Conservation (phyloP, 1,140 invertebrate species). For the Zaprionus tsacasi region DNA sequence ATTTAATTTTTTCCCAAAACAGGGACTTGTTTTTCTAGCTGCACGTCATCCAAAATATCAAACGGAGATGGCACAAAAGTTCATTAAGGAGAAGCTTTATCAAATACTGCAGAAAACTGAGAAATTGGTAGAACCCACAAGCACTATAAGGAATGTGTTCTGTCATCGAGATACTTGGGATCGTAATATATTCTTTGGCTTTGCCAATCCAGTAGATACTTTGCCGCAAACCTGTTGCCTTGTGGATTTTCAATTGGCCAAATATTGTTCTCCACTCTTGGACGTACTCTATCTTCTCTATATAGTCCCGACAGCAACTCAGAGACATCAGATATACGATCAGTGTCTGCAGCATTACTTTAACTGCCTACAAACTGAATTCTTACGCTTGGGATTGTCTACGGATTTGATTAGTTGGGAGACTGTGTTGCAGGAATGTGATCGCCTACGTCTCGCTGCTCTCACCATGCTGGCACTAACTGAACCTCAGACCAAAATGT, state of each 20-base stretch:
- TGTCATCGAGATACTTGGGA: slow-evolving; percentile 88
- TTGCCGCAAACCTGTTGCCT: slow-evolving; percentile 85
- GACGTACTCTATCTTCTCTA: slow-evolving; percentile 85
- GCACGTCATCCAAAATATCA: slow-evolving; percentile 62
- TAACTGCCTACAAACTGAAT: slow-evolving; percentile 29
- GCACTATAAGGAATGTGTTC: slow-evolving; percentile 85
- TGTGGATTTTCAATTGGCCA: slow-evolving; percentile 87
- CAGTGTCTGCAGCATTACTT: slow-evolving; percentile 58
- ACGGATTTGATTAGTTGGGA: slow-evolving; percentile 26
- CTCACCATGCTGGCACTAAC: slow-evolving; percentile 58
- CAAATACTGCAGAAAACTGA: slow-evolving; percentile 57
- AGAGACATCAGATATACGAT: slow-evolving; percentile 33
- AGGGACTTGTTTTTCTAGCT: slow-evolving; percentile 68
- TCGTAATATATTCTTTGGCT: slow-evolving; percentile 87
- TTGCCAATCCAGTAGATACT: slow-evolving; percentile 56
- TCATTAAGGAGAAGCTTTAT: slow-evolving; percentile 73
- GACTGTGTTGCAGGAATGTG: slow-evolving; percentile 53
- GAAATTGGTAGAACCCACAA: slow-evolving; percentile 59
- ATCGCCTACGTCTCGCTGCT: slow-evolving; percentile 39
- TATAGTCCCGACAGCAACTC: slow-evolving; percentile 33
- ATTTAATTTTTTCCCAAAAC: too few relatives aligned
- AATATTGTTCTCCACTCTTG: slow-evolving; percentile 86
- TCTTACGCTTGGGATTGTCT: slow-evolving; percentile 28
- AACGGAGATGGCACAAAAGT: slow-evolving; percentile 33
- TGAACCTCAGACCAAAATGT: slow-evolving; percentile 69